Conservation (phyloP, 2,113 vertebrate genomes). For the Myodes glareolus region DNA sequence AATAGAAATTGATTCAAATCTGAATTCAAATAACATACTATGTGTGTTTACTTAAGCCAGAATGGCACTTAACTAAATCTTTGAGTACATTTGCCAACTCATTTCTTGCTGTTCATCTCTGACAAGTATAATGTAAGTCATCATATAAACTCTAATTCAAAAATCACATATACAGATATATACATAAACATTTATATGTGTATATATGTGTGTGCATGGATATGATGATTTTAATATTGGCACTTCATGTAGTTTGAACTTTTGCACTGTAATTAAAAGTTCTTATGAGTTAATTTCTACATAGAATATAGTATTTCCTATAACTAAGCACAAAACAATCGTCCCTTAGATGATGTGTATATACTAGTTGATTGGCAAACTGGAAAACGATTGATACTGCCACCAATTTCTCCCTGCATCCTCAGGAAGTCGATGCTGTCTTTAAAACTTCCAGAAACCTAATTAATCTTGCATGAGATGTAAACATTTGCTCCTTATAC, state of each 20-base stretch:
- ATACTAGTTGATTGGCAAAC: background rate
- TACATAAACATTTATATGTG: background rate
- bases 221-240: background rate
- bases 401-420: slow-evolving; percentile 72
- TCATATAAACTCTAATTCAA: background rate
- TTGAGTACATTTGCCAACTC: background rate
- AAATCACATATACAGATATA: background rate
- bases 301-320: background rate
- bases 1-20: background rate
- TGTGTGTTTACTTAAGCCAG: background rate
- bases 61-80: background rate
- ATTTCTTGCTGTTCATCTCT: background rate
- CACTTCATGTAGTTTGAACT: background rate
- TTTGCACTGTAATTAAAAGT: background rate
- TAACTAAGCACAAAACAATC: background rate
- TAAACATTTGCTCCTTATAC: slow-evolving; percentile 74
- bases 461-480: slow-evolving; percentile 82
- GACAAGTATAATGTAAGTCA: background rate
- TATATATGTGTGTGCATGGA: background rate
- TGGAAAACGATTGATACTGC: slow-evolving; percentile 76
- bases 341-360: background rate
- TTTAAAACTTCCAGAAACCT: slow-evolving; percentile 80
- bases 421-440: slow-evolving; percentile 78
- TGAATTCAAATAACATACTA: background rate
- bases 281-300: background rate